Conservation (phyloP, 2,113 vertebrate species). For the Physeter macrocephalus region DNA sequence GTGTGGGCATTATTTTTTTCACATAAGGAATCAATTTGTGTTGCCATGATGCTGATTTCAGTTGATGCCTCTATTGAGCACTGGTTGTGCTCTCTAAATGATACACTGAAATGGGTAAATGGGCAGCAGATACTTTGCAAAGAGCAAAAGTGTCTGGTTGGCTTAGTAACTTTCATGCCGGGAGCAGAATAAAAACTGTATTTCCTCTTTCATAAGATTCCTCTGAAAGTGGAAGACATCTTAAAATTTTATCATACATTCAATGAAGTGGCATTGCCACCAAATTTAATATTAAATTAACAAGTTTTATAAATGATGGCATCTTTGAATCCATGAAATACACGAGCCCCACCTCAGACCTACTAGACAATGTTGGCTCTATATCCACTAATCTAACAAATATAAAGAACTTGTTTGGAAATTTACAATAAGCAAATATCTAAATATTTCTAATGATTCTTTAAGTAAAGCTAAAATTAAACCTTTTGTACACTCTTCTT, state of each 20-base stretch:
- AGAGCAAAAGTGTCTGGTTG: neutral
- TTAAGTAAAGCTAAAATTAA: neutral
- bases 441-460: neutral
- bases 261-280: neutral
- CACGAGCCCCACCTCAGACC: neutral
- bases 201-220: neutral
- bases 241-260: neutral
- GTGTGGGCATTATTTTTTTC: neutral
- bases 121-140: neutral
- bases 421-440: neutral
- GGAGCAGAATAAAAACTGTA: neutral
- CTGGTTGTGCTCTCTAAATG: neutral
- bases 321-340: neutral
- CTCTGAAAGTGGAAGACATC: neutral
- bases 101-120: neutral
- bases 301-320: neutral
- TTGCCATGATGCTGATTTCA: neutral
- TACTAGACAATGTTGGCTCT: neutral
- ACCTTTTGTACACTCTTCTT: neutral
- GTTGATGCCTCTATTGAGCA: neutral
- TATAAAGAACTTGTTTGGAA: neutral
- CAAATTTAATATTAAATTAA: neutral
- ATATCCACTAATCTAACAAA: neutral
- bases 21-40: slow-evolving; percentile 1
- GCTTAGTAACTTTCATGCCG: neutral